Percentiles rank a stretch among this genome's conserved stretches.
Conservation (phyloP, 2,797 vertebrate genomes). For the Gallinago solitaria region DNA sequence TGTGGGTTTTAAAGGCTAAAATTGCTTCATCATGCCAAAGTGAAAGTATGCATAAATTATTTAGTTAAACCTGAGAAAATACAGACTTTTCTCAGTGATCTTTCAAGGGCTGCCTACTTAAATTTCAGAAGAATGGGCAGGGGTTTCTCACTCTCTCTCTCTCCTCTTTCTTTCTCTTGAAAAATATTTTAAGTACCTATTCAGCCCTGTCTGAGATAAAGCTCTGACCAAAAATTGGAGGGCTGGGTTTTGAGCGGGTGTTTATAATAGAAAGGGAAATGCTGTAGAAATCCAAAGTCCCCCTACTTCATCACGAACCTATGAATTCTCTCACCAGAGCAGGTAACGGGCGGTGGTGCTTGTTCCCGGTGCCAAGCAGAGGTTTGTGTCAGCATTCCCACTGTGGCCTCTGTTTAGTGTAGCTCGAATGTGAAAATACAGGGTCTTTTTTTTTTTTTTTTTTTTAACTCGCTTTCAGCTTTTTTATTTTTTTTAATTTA, state of each 20-base stretch:
- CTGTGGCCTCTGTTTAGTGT: constrained; percentile 14
- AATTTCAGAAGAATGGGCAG: constrained; percentile 84
- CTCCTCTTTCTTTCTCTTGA: constrained; percentile 67
- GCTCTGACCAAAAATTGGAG: constrained; percentile 70
- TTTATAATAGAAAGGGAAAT: constrained; percentile 62
- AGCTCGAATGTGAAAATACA: constrained; percentile 42
- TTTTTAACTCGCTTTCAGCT: not conserved
- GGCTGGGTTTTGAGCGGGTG: constrained; percentile 46
- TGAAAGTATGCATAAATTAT: constrained; percentile 96
- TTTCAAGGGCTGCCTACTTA: constrained; percentile 82
- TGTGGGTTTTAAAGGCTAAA: constrained; percentile 91
- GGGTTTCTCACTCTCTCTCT: constrained; percentile 57
- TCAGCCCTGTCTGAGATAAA: constrained; percentile 65
- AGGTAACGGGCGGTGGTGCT: constrained; percentile 16
- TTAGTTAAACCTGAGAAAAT: constrained; percentile 92
- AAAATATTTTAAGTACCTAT: constrained; percentile 80
- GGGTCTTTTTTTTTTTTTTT: not conserved
- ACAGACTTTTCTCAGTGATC: constrained; percentile 84
- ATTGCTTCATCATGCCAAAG: constrained; percentile 97
- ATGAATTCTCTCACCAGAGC: constrained; percentile 32
- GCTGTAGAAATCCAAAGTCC: constrained; percentile 36
- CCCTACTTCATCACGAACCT: constrained; percentile 27
- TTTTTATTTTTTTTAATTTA: not conserved
- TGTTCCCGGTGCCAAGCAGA: not conserved
- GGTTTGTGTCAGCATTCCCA: constrained; percentile 7